A percentile compares a stretch with the other conserved stretches of the same genome.
These are phyloP conservation scores for Dysmachus trigonus DNA, from an alignment of 2,888 invertebrate genomes.

Conservation along the genomic window DNA sequence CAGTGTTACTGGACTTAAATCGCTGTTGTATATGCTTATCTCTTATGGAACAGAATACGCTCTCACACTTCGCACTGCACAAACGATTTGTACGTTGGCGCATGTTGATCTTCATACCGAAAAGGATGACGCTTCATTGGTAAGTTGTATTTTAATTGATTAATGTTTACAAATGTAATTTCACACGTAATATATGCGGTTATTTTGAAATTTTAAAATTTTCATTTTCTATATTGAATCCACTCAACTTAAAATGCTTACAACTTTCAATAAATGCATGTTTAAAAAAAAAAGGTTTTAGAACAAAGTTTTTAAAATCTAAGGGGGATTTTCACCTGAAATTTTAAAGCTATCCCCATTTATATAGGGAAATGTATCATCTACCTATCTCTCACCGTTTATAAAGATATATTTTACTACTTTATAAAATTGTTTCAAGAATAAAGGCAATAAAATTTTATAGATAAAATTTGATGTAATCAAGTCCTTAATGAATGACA, in stretches of 20 bases:
- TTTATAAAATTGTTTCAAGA: background rate
- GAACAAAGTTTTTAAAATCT: too few species aligned
- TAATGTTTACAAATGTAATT: too few species aligned
- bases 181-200: too few species aligned
- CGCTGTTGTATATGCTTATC: constrained; percentile 55
- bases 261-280: too few species aligned
- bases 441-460: background rate
- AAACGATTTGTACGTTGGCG: constrained; percentile 57
- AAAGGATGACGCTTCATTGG: constrained; percentile 56
- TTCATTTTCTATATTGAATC: too few species aligned
- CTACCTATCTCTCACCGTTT: too few species aligned
- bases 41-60: constrained; percentile 56
- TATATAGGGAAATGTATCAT: too few species aligned
- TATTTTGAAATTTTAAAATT: too few species aligned
- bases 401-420: background rate
- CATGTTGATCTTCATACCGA: constrained; percentile 61
- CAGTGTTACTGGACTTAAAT: constrained; percentile 53
- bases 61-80: constrained; percentile 56
- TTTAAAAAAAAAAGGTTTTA: too few species aligned
- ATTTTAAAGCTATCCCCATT: too few species aligned
- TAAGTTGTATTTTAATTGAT: constrained; percentile 44
- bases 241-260: too few species aligned
- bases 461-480: background rate
- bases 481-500: constrained; percentile 1
- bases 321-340: too few species aligned